Base-by-base conservation (phyloP, 2,888 invertebrate genomes). In the Aelia acuminata region DNA sequence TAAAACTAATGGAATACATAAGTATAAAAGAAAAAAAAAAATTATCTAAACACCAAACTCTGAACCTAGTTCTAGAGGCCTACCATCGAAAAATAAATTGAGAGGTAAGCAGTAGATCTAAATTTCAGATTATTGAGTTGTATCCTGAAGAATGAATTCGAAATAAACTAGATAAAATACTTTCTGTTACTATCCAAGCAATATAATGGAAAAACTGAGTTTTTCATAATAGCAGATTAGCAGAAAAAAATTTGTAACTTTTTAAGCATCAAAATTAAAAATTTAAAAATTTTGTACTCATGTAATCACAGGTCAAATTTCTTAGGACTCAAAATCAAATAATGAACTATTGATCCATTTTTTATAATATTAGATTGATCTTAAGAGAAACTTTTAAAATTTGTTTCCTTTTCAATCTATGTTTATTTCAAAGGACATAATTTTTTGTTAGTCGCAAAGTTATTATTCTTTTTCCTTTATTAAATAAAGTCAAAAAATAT, bases 1-100 rank as follows among this genome's bases (percentile, higher is more conserved):
- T 70, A 35, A 70, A 70, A 31, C 63, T 70, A 70, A 70, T 13
- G 31, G 18, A 70, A 70, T 70, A 70, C 35, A 70, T 70, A 70
- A 70, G 31, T 70, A 70, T 70, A 70, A 35, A 20, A 13, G 53
- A n/a, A 53, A 53, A 57, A 57, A 35, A n/a, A 70, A 70, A 70
- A 31, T 35, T 18, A 70, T 35, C 31, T 35, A 22, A 18, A 70
- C 63, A 35, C 63, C 35, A 70, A 70, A 70, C 63, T 70, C 31
- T 70, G 35, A 70, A 70, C 18, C 35, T 15, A 70, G 35, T 70
- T 70, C 63, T 35, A 70, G 31, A 70, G 63, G 63, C 35, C 63
- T 35, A 70, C 18, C 18, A 70, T 35, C 31, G 18, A 35, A 35
- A 70, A 35, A 70, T 3, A 7, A 26, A 70, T 70, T 70, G 35